A percentile compares a stretch with the other conserved stretches of the same genome.
Conservation (phyloP, 2,797 vertebrate genomes). For the Anabacerthia variegaticeps region DNA sequence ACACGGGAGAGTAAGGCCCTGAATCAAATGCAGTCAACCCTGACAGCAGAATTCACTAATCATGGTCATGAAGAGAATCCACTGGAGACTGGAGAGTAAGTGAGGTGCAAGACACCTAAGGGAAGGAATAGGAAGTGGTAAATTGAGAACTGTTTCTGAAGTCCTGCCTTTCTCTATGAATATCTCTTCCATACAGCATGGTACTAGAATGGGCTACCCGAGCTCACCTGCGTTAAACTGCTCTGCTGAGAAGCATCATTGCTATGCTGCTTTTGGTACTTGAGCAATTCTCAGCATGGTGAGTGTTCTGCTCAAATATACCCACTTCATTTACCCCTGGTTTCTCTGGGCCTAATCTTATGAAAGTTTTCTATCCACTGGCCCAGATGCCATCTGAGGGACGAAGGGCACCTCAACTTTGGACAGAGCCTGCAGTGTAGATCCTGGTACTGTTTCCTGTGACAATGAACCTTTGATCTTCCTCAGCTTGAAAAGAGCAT, state of each 20-base stretch:
- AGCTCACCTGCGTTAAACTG: background rate
- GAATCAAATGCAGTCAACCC: background rate
- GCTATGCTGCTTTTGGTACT: background rate
- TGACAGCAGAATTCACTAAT: background rate
- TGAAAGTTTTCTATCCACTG: background rate
- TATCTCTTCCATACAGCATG: background rate
- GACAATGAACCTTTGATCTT: background rate
- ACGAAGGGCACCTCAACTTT: background rate
- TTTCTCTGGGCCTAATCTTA: background rate
- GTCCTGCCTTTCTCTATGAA: background rate
- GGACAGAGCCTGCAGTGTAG: background rate
- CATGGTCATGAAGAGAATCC: accelerated
- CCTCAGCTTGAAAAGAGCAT: background rate
- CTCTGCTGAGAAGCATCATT: background rate
- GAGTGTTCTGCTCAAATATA: background rate
- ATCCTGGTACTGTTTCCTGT: background rate
- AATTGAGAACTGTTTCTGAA: background rate
- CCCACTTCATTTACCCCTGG: background rate
- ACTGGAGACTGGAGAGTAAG: background rate
- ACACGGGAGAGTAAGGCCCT: background rate
- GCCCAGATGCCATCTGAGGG: background rate
- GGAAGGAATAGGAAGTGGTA: background rate
- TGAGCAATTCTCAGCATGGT: background rate
- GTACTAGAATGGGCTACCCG: background rate
- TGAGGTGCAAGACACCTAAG: background rate